Evolutionary conservation across 2,888 invertebrate genomes (phyloP).

Genomic region (Leptothorax acervorum): DNA sequence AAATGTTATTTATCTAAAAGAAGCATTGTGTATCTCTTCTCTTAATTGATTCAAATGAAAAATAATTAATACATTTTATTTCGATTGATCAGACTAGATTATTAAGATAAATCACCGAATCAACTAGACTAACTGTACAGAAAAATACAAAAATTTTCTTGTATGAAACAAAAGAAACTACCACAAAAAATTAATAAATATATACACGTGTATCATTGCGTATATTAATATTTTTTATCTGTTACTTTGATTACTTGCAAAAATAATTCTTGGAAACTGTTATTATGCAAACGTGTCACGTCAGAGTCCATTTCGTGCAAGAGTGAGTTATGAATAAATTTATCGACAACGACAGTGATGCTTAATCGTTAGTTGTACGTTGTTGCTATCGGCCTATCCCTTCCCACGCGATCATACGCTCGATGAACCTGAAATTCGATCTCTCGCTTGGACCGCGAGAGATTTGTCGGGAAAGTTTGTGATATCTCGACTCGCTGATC

Average conservation of each 20-base stretch:
- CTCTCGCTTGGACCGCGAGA: constrained; percentile 38
- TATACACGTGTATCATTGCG: too few relatives aligned
- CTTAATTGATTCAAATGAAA: neutral
- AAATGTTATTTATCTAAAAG: neutral
- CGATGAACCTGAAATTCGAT: constrained; percentile 55
- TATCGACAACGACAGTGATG: constrained; percentile 1
- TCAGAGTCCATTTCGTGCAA: neutral
- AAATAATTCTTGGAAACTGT: neutral
- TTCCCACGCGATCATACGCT: constrained; percentile 27
- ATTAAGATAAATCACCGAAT: neutral
- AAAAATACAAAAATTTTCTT: neutral
- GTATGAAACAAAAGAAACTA: neutral
- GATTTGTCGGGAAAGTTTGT: constrained; percentile 65
- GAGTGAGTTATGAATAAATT: constrained; percentile 42
- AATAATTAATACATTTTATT: neutral
- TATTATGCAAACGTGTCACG: constrained; percentile 12
- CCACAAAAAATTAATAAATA: neutral
- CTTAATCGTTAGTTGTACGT: constrained; percentile 24
- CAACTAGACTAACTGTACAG: neutral
- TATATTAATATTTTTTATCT: constrained; percentile 9
- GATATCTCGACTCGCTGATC: constrained; percentile 46
- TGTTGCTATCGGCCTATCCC: constrained; percentile 22
- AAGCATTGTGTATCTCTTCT: neutral
- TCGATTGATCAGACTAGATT: neutral
- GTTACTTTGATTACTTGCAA: neutral